These are phyloP conservation scores for Zeus faber DNA, from an alignment of 2,113 vertebrate species.

Conservation along the genomic window DNA sequence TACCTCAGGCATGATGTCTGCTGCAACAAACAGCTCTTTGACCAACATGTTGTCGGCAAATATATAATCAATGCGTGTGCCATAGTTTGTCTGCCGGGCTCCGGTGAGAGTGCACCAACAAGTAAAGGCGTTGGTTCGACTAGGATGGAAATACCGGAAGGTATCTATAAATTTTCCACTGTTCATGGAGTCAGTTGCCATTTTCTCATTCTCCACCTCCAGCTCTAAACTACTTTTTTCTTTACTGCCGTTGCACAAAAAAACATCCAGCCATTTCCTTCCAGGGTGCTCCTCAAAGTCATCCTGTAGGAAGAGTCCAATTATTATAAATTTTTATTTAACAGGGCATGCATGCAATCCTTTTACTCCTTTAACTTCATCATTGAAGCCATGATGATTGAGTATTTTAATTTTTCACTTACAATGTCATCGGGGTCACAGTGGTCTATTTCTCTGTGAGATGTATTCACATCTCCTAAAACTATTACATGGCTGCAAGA, in stretches of 20 bases:
- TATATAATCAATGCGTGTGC: constrained; percentile 88
- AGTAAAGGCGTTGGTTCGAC: constrained; percentile 79
- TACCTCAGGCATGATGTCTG: constrained; percentile 83
- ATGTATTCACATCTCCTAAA: constrained; percentile 87
- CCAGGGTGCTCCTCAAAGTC: constrained; percentile 80
- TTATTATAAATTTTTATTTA: not conserved
- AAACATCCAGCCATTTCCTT: constrained; percentile 78
- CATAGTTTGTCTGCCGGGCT: constrained; percentile 86
- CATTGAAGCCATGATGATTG: not conserved
- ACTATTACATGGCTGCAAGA: constrained; percentile 82
- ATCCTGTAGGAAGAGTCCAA: constrained; percentile 56
- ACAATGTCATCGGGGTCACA: constrained; percentile 81
- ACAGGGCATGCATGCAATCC: not conserved
- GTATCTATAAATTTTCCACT: constrained; percentile 79
- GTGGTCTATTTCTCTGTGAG: constrained; percentile 84
- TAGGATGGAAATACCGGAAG: constrained; percentile 83
- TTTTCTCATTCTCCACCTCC: constrained; percentile 9
- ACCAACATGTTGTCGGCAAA: constrained; percentile 73
- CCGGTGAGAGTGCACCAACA: constrained; percentile 85
- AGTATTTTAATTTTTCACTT: constrained; percentile 51
- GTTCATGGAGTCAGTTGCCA: not conserved
- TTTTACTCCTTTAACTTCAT: not conserved
- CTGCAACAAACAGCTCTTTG: constrained; percentile 66
- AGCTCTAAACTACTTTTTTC: constrained; percentile 10
- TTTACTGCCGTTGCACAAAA: constrained; percentile 46